A percentile compares a stretch with the other conserved stretches of the same genome.
Evolutionary conservation across 2,888 invertebrate species (phyloP).

Genomic region (Scotopteryx bipunctaria): DNA sequence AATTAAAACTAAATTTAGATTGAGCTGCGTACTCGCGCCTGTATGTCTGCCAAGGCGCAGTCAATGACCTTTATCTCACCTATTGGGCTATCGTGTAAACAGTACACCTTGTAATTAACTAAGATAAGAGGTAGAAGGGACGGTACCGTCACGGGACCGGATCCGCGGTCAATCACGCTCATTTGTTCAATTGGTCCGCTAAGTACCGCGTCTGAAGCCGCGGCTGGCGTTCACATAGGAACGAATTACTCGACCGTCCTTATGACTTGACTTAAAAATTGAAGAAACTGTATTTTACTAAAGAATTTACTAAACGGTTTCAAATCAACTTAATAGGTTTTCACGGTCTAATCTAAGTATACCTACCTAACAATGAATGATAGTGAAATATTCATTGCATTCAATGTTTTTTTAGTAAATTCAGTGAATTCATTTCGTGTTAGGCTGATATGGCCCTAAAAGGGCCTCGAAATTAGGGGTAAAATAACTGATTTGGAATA

Average conservation of each 20-base stretch:
- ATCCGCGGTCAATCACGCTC: slow-evolving; percentile 72
- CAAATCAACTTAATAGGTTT: too few relatives aligned
- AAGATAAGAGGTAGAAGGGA: slow-evolving; percentile 51
- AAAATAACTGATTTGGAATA: too few relatives aligned
- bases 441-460: too few relatives aligned
- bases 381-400: too few relatives aligned
- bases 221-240: slow-evolving; percentile 63
- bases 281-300: too few relatives aligned
- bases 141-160: slow-evolving; percentile 69
- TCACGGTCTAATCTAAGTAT: too few relatives aligned
- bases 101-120: slow-evolving; percentile 4
- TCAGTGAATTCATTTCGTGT: too few relatives aligned
- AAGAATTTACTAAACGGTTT: too few relatives aligned
- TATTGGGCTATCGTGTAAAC: slow-evolving; percentile 6
- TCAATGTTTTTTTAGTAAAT: too few relatives aligned
- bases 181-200: slow-evolving; percentile 75
- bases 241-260: slow-evolving; percentile 1
- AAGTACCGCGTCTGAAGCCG: slow-evolving; percentile 60
- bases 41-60: slow-evolving; percentile 27
- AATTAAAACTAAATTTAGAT: slow-evolving; percentile 16
- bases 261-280: neutral
- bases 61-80: slow-evolving; percentile 14
- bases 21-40: slow-evolving; percentile 16
- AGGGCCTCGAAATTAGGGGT: too few relatives aligned
- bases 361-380: too few relatives aligned